phyloP scores from a whole-genome alignment of 2,113 vertebrate genomes.

The Engystomops pustulosus region DNA sequence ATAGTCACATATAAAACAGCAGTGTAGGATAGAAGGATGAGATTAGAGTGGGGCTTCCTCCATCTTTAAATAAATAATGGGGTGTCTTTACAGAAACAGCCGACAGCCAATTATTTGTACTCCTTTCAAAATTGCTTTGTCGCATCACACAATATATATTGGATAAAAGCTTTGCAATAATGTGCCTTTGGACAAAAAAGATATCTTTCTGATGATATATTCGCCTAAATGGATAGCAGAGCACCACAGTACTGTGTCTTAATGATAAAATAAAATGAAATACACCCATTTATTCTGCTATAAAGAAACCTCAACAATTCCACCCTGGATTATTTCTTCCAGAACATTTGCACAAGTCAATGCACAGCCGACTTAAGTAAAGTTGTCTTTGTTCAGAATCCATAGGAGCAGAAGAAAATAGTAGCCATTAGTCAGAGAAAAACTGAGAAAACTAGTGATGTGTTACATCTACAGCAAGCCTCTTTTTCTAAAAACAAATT shows the following conservation, averaged over 20 bases:
- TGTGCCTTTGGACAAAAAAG: conserved; percentile 29
- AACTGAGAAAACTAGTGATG: conserved; percentile 39
- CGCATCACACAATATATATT: conserved; percentile 24
- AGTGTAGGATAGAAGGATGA: conserved; percentile 27
- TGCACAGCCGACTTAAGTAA: conserved; percentile 57
- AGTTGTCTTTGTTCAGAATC: conserved; percentile 56
- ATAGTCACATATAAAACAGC: conserved; percentile 28
- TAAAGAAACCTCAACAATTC: conserved; percentile 11
- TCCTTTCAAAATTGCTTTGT: conserved; percentile 36
- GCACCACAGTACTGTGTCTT: conserved; percentile 38
- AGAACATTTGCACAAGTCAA: conserved; percentile 41
- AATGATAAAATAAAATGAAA: conserved; percentile 42
- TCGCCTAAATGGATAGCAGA: conserved; percentile 26
- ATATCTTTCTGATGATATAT: conserved; percentile 22
- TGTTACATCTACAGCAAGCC: conserved; percentile 49
- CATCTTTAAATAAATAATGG: conserved; percentile 43
- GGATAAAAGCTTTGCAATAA: conserved; percentile 46
- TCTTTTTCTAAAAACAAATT: conserved; percentile 54
- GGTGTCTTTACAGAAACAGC: conserved; percentile 34
- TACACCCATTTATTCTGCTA: conserved; percentile 33
- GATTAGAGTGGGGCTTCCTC: conserved; percentile 27
- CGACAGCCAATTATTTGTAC: conserved; percentile 49
- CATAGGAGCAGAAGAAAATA: conserved; percentile 50
- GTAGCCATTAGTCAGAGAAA: conserved; percentile 55
- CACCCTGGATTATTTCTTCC: conserved; percentile 25